Evolutionary conservation across 2,113 vertebrate species (phyloP).

Genomic region (Carassius gibelio): DNA sequence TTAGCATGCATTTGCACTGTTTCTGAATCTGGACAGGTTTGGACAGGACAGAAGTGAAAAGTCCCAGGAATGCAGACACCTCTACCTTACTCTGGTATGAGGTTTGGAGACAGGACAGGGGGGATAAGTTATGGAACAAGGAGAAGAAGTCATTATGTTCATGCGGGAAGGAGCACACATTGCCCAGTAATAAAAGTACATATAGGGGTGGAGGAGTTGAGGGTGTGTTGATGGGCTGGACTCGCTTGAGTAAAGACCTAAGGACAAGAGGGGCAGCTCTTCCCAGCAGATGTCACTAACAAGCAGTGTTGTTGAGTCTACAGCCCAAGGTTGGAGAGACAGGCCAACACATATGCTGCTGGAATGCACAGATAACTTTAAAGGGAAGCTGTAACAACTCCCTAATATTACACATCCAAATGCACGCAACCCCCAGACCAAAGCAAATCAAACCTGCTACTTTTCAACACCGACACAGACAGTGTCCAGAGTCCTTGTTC

Average conservation of each 20-base stretch:
- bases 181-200: not conserved
- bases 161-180: not conserved
- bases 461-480: constrained; percentile 27
- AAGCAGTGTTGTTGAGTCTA: constrained; percentile 63
- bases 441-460: constrained; percentile 18
- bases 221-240: constrained; percentile 16
- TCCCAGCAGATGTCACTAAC: constrained; percentile 65
- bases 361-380: constrained; percentile 34
- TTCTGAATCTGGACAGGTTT: constrained; percentile 22
- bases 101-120: constrained; percentile 6
- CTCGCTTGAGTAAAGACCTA: constrained; percentile 29
- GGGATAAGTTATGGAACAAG: not conserved
- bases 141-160: not conserved
- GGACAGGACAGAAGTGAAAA: constrained; percentile 36
- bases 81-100: constrained; percentile 26
- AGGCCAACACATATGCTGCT: constrained; percentile 26
- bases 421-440: constrained; percentile 10
- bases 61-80: constrained; percentile 44
- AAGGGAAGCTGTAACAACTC: constrained; percentile 24
- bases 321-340: constrained; percentile 18
- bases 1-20: not conserved
- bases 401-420: not conserved
- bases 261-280: constrained; percentile 49
- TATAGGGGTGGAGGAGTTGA: not conserved
- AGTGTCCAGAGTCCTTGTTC: not conserved